Evolutionary conservation across 2,113 vertebrate species (phyloP).

Genomic region (Oreochromis tanganicae): DNA sequence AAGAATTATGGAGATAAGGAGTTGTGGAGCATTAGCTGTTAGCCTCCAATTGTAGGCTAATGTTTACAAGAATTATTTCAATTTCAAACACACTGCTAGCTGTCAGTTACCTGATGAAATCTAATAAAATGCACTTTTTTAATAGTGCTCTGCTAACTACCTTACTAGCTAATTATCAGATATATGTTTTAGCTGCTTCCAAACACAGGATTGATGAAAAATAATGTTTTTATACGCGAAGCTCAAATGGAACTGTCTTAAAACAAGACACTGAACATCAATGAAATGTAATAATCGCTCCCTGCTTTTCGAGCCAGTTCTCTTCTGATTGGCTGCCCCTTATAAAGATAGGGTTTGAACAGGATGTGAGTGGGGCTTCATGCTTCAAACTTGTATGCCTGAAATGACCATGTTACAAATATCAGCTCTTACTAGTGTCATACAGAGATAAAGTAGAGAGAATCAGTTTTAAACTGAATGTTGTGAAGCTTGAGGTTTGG

Average conservation of each 20-base stretch:
- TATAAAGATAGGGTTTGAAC: not conserved
- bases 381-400: not conserved
- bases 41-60: not conserved
- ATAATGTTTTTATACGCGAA: not conserved
- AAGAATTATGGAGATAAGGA: not conserved
- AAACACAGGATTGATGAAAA: not conserved
- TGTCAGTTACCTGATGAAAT: not conserved
- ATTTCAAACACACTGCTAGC: not conserved
- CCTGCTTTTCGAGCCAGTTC: not conserved
- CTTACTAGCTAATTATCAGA: not conserved
- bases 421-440: not conserved
- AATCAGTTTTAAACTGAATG: not conserved
- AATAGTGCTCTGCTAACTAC: not conserved
- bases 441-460: not conserved
- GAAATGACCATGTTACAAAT: not conserved
- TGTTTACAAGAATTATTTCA: not conserved
- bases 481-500: not conserved
- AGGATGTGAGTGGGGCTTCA: not conserved
- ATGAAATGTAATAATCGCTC: not conserved
- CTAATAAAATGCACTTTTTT: not conserved
- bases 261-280: fast-evolving
- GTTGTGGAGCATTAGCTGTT: not conserved
- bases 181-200: not conserved
- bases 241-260: not conserved
- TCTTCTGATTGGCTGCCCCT: not conserved